A percentile compares a stretch with the other conserved stretches of the same genome.
Conservation (phyloP, 1,140 invertebrate species). For the Plectrocnemia conspersa region DNA sequence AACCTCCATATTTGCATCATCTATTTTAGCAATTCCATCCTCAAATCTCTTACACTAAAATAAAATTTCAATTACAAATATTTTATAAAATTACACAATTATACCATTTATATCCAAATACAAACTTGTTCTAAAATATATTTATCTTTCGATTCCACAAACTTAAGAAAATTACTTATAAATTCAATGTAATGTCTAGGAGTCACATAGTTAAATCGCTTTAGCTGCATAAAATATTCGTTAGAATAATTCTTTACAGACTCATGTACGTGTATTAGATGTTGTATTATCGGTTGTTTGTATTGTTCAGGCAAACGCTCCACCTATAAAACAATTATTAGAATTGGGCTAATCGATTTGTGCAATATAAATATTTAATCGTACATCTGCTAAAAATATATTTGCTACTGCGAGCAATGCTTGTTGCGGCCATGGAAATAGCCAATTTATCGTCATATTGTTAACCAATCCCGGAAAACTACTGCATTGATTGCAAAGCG, state of each 20-base stretch:
- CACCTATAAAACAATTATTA: conserved; percentile 42
- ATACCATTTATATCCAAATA: no score
- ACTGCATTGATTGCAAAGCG: conserved; percentile 73
- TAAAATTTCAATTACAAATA: conserved; percentile 4
- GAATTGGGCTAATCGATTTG: neutral
- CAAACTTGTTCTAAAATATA: no score
- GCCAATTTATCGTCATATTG: conserved; percentile 91
- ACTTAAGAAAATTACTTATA: conserved; percentile 68
- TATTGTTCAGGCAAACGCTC: conserved; percentile 61
- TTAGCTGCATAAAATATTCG: conserved; percentile 66
- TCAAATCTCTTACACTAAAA: conserved; percentile 60
- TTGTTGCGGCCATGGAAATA: conserved; percentile 86
- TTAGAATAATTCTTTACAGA: conserved; percentile 64
- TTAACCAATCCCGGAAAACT: conserved; percentile 90
- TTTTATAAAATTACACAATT: neutral
- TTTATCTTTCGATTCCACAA: conserved; percentile 66
- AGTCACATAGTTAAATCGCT: conserved; percentile 79
- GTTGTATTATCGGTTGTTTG: conserved; percentile 65
- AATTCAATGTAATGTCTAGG: conserved; percentile 88
- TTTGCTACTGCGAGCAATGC: conserved; percentile 80
- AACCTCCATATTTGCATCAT: conserved; percentile 70
- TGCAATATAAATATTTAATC: conserved; percentile 32
- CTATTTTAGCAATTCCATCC: conserved; percentile 72
- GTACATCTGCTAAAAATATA: conserved; percentile 66
- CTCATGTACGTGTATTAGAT: conserved; percentile 79